Evolutionary conservation across 2,888 invertebrate species (phyloP).

Genomic region (Notodonta dromedarius): DNA sequence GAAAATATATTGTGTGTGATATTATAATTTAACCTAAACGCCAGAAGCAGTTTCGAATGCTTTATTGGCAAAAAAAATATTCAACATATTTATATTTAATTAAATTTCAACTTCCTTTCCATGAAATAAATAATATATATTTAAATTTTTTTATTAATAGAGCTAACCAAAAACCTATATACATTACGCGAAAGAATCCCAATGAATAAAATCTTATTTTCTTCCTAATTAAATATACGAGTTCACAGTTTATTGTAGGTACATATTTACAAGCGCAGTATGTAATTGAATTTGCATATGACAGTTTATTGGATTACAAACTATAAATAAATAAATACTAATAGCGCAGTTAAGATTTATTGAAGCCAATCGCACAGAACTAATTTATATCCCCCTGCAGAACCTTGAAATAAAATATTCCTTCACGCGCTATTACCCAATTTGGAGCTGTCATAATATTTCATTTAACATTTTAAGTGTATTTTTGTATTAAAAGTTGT

Average conservation of each 20-base stretch:
- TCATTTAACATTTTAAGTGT: no score
- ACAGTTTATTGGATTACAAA: slow-evolving; percentile 34
- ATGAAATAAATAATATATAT: no score
- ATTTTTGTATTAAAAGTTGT: no score
- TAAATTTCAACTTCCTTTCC: no score
- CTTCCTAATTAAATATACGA: background rate
- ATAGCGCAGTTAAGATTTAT: background rate
- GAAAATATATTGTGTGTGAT: no score
- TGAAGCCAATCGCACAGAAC: background rate
- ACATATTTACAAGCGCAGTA: background rate
- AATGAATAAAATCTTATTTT: background rate
- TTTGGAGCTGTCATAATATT: background rate
- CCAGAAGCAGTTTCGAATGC: no score
- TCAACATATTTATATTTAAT: no score
- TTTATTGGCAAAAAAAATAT: no score
- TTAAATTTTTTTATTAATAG: no score
- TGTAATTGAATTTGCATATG: slow-evolving; percentile 36
- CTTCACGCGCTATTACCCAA: background rate
- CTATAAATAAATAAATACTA: slow-evolving; percentile 8
- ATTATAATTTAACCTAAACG: no score
- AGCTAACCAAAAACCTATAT: no score
- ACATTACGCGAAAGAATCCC: no score
- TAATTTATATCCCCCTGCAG: background rate
- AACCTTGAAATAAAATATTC: slow-evolving; percentile 4
- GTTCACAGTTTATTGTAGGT: background rate